phyloP scores from a whole-genome alignment of 2,888 invertebrate species.

The Crioceris asparagi region DNA sequence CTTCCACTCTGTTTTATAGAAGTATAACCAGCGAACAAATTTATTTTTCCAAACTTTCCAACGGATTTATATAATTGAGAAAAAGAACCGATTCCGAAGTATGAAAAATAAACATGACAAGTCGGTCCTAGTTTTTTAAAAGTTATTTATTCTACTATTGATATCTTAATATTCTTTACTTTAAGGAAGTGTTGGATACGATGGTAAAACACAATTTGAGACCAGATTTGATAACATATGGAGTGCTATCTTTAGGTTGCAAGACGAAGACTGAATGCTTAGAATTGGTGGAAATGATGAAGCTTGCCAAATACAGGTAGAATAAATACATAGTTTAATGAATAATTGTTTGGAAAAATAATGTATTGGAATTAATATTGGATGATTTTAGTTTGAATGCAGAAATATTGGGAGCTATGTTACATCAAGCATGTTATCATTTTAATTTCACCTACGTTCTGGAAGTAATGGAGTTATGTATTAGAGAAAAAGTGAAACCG shows the following conservation, averaged over 20 bases:
- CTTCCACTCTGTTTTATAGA: too few relatives aligned
- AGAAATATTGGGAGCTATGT: conserved; percentile 63
- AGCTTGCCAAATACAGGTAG: conserved; percentile 52
- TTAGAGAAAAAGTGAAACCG: conserved; percentile 50
- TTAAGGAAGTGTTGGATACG: conserved; percentile 45
- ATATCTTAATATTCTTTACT: too few relatives aligned
- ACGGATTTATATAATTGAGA: too few relatives aligned
- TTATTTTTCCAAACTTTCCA: too few relatives aligned
- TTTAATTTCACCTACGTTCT: conserved; percentile 56
- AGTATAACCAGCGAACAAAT: too few relatives aligned
- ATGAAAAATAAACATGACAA: too few relatives aligned
- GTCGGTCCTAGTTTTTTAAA: too few relatives aligned
- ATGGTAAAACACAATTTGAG: conserved; percentile 45
- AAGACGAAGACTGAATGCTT: conserved; percentile 49
- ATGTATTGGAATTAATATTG: too few relatives aligned
- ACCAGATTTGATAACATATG: conserved; percentile 76
- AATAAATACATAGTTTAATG: conserved; percentile 2
- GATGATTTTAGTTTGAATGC: conserved; percentile 58
- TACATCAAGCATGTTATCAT: conserved; percentile 51
- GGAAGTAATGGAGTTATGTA: conserved; percentile 55
- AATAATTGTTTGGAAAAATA: neutral
- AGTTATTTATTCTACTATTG: neutral
- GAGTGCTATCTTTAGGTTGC: conserved; percentile 74
- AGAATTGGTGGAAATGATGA: conserved; percentile 60
- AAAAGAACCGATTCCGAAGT: too few relatives aligned